Evolutionary conservation across 2,888 invertebrate genomes (phyloP).

Genomic region (Euplexia lucipara): DNA sequence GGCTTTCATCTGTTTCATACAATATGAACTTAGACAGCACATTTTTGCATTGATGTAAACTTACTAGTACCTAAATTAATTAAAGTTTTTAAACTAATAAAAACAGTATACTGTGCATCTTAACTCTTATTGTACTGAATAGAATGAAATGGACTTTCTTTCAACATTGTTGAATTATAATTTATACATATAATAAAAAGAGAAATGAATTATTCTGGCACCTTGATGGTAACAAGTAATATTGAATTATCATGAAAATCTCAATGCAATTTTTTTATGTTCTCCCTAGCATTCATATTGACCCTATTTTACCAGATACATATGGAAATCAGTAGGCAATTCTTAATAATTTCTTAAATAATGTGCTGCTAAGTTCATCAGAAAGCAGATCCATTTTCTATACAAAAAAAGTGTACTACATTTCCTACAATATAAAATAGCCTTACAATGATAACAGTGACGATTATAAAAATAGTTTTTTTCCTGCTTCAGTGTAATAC

Average conservation of each 20-base stretch:
- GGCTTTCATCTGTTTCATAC: slow-evolving; percentile 32
- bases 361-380: slow-evolving; percentile 4
- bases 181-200: too few relatives aligned
- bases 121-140: too few relatives aligned
- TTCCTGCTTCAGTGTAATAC: slow-evolving; percentile 10
- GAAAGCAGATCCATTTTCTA: slow-evolving; percentile 31
- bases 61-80: not conserved
- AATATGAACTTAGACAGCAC: not conserved
- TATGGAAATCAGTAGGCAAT: not conserved
- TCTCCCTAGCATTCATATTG: too few relatives aligned
- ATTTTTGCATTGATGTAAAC: not conserved
- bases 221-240: too few relatives aligned
- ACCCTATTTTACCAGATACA: too few relatives aligned
- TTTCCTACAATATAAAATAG: slow-evolving; percentile 26
- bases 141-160: too few relatives aligned
- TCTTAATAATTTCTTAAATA: not conserved
- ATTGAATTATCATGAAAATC: too few relatives aligned
- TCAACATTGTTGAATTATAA: too few relatives aligned
- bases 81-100: too few relatives aligned
- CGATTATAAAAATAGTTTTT: slow-evolving; percentile 44
- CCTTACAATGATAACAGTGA: slow-evolving; percentile 27
- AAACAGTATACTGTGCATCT: too few relatives aligned
- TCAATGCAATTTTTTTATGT: too few relatives aligned
- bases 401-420: slow-evolving; percentile 51
- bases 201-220: too few relatives aligned